phyloP scores from a whole-genome alignment of 2,888 invertebrate genomes.

The Lepidonotus clava region DNA sequence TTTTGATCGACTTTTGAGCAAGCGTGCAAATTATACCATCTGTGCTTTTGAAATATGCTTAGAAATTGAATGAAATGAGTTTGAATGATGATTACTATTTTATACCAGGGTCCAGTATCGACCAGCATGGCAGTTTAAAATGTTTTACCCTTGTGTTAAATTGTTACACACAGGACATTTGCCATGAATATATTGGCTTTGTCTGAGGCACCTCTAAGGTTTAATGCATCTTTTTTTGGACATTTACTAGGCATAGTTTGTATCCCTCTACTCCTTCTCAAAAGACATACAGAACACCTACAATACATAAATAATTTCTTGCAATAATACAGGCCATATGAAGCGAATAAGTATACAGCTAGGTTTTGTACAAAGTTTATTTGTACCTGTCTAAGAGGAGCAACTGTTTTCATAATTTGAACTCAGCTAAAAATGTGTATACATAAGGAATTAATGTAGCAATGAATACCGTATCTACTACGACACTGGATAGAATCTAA shows the following conservation, averaged over 20 bases:
- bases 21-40: neutral
- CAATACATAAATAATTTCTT: constrained; percentile 35
- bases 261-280: neutral
- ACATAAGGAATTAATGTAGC: neutral
- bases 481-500: neutral
- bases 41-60: neutral
- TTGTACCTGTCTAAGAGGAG: constrained; percentile 12
- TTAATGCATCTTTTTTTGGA: neutral
- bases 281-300: neutral
- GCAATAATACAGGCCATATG: constrained; percentile 42
- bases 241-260: neutral
- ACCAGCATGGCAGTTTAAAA: neutral
- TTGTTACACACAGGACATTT: neutral
- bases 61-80: neutral
- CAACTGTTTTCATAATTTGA: neutral
- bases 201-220: neutral
- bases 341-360: constrained; percentile 51
- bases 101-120: neutral
- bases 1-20: neutral
- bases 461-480: neutral
- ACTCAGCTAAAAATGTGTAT: constrained; percentile 5
- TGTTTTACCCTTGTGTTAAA: too few species aligned
- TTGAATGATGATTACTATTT: neutral
- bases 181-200: neutral
- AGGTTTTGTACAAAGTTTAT: constrained; percentile 30